Evolutionary conservation across 2,888 invertebrate genomes (phyloP).

Genomic region (Oxyscelio sp.): DNA sequence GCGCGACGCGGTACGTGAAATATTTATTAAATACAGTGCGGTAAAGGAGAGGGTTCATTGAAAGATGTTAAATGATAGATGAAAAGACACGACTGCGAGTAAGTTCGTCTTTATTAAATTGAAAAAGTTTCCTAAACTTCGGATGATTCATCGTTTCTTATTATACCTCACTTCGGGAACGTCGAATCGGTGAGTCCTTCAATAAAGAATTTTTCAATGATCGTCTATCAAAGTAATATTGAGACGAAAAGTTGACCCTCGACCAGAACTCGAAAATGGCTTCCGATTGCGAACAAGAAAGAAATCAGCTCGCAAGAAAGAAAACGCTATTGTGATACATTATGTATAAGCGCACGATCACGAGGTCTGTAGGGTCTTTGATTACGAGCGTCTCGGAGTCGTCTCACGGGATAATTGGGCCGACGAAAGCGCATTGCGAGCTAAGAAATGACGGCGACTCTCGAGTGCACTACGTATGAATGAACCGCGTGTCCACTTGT

Average conservation of each 20-base stretch:
- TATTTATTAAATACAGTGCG: slow-evolving; percentile 57
- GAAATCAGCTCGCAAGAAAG: slow-evolving; percentile 12
- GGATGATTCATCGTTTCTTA: slow-evolving; percentile 64
- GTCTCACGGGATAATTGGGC: slow-evolving; percentile 19
- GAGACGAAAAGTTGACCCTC: slow-evolving; percentile 43
- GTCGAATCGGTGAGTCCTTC: slow-evolving; percentile 35
- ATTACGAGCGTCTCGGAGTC: too few species aligned
- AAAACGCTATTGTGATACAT: slow-evolving; percentile 12
- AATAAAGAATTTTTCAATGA: slow-evolving; percentile 53
- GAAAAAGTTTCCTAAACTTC: slow-evolving; percentile 62
- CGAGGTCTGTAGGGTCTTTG: neutral
- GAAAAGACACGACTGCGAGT: slow-evolving; percentile 41
- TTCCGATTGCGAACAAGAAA: neutral
- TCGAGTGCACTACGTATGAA: slow-evolving; percentile 36
- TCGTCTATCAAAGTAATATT: slow-evolving; percentile 41
- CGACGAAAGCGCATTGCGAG: neutral
- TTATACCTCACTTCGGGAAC: slow-evolving; percentile 46
- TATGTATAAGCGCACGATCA: neutral
- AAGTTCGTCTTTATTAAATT: slow-evolving; percentile 68
- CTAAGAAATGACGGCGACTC: neutral
- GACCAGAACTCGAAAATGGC: slow-evolving; percentile 27
- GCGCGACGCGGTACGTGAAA: slow-evolving; percentile 47
- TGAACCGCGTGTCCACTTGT: slow-evolving; percentile 42
- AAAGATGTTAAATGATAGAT: slow-evolving; percentile 49
- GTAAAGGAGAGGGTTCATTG: slow-evolving; percentile 18